phyloP scores from a whole-genome alignment of 2,888 invertebrate genomes.

The Leptarthrus brevirostris region DNA sequence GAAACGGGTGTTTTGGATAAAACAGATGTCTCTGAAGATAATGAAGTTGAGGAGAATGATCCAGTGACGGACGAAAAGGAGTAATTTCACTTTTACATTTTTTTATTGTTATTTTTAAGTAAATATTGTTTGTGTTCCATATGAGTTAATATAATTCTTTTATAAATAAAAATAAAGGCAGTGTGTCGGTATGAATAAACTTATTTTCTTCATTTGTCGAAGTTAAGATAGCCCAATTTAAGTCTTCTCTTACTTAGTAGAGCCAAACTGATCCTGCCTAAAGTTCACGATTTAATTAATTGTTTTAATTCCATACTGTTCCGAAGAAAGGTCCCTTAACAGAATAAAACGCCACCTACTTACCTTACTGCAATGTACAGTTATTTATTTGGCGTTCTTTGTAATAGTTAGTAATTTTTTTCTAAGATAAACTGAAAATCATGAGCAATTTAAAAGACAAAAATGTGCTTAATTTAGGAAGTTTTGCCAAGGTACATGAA shows the following conservation, averaged over 20 bases:
- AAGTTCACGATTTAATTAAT: too few relatives aligned
- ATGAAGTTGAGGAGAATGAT: slow-evolving; percentile 9
- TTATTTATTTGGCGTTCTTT: background rate
- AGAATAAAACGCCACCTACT: background rate
- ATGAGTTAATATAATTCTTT: slow-evolving; percentile 9
- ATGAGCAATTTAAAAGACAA: background rate
- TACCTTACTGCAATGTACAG: background rate
- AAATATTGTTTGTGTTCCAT: slow-evolving; percentile 14
- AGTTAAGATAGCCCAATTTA: too few relatives aligned
- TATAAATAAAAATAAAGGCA: slow-evolving; percentile 2
- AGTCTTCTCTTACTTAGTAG: too few relatives aligned
- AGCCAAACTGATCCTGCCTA: background rate
- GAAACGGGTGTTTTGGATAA: too few relatives aligned
- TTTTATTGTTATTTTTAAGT: slow-evolving; percentile 13
- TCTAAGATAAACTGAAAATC: too few relatives aligned
- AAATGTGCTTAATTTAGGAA: background rate
- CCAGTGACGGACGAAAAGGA: background rate
- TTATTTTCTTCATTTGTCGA: too few relatives aligned
- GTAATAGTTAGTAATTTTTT: too few relatives aligned
- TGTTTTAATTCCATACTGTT: background rate
- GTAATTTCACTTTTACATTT: background rate
- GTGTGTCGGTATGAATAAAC: too few relatives aligned
- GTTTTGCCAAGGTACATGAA: too few relatives aligned
- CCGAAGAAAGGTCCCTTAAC: background rate
- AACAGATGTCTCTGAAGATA: background rate